Percentiles rank a stretch among this genome's conserved stretches.
These are phyloP conservation scores for Leptodactylus fallax DNA, from an alignment of 2,797 vertebrate species.

Conservation along the genomic window DNA sequence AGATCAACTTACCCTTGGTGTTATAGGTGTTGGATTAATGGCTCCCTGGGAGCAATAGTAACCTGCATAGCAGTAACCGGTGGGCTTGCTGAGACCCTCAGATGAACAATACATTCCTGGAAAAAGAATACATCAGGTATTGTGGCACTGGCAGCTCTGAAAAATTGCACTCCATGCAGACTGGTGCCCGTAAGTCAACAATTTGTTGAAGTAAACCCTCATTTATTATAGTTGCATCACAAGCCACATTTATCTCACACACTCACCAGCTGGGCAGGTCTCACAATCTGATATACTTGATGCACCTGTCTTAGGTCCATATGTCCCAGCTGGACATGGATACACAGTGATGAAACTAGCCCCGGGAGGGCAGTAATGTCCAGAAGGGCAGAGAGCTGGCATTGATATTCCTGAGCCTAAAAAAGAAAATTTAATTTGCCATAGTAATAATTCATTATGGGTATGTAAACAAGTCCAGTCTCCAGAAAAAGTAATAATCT, in stretches of 20 bases:
- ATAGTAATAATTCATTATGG: neutral
- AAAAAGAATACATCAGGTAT: neutral
- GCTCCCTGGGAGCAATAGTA: constrained; percentile 84
- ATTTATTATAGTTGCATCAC: neutral
- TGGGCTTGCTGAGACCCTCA: constrained; percentile 80
- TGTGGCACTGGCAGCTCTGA: neutral
- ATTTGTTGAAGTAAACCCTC: neutral
- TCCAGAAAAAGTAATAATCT: too few species aligned
- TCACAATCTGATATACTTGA: constrained; percentile 76
- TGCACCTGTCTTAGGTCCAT: constrained; percentile 77
- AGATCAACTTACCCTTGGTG: constrained; percentile 76
- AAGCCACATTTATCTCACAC: neutral
- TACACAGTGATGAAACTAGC: constrained; percentile 74
- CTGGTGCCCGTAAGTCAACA: neutral
- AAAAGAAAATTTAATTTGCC: neutral
- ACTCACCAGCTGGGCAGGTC: constrained; percentile 82
- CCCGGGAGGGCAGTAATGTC: constrained; percentile 81
- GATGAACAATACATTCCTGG: constrained; percentile 88
- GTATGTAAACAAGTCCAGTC: neutral
- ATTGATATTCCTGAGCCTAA: constrained; percentile 74
- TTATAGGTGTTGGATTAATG: constrained; percentile 80
- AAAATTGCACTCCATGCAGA: neutral
- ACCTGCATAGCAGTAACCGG: constrained; percentile 84
- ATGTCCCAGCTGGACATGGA: constrained; percentile 82
- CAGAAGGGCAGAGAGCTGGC: constrained; percentile 76